Conservation (phyloP, 2,113 vertebrate species). For the Albula glossodonta region DNA sequence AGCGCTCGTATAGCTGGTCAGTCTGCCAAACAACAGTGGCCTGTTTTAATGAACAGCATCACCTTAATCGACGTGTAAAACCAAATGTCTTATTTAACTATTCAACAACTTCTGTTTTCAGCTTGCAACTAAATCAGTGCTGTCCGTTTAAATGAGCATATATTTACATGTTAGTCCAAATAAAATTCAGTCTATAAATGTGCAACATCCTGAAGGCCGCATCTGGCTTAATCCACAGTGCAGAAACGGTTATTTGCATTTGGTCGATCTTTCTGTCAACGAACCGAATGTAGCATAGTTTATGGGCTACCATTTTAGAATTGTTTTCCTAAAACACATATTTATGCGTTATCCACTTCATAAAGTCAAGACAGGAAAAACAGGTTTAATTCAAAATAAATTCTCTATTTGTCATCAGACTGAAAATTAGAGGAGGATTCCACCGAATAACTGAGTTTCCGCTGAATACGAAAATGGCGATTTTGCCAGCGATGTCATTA, state of each 20-base stretch:
- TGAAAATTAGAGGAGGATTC: background rate
- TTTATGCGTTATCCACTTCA: no score
- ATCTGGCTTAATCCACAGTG: background rate
- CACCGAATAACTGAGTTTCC: background rate
- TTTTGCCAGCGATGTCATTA: background rate
- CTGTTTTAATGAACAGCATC: no score
- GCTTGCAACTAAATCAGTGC: no score
- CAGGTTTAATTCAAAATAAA: background rate
- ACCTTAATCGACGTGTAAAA: no score
- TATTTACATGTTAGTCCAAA: background rate
- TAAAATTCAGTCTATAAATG: background rate
- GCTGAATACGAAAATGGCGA: conserved; percentile 23
- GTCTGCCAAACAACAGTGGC: no score
- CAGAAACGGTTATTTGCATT: background rate
- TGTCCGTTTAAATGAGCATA: no score
- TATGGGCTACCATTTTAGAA: background rate
- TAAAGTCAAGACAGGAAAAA: background rate
- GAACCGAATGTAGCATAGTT: background rate
- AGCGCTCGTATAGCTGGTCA: no score
- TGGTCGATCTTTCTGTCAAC: background rate
- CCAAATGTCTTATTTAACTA: no score
- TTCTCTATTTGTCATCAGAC: background rate
- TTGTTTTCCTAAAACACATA: background rate
- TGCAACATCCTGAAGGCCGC: background rate
- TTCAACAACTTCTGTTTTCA: no score